phyloP scores from a whole-genome alignment of 1,140 invertebrate species.

The Drosophila murphyi region DNA sequence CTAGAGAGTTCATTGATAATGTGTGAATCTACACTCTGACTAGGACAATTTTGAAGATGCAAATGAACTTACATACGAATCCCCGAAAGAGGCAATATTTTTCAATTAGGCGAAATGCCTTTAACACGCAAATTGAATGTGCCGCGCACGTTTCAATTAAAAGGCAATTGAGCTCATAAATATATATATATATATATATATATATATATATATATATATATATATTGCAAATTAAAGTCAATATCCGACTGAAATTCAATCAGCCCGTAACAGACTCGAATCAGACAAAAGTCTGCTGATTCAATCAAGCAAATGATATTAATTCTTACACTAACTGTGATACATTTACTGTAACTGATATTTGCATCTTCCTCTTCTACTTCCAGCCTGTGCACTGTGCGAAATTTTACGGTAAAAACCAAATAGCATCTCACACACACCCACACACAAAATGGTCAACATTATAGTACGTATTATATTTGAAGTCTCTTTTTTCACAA shows the following conservation, averaged over 20 bases:
- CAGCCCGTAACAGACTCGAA: background rate
- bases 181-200: no score
- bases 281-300: constrained; percentile 47
- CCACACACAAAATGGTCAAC: constrained; percentile 74
- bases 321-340: constrained; percentile 27
- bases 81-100: background rate
- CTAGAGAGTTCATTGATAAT: constrained; percentile 46
- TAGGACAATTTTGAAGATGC: background rate
- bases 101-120: constrained; percentile 51
- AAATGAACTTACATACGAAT: constrained; percentile 49
- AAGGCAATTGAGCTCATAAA: constrained; percentile 44
- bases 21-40: constrained; percentile 50
- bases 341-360: constrained; percentile 23
- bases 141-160: constrained; percentile 71
- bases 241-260: constrained; percentile 17
- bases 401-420: constrained; percentile 14
- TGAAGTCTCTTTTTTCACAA: constrained; percentile 11
- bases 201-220: no score
- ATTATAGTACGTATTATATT: constrained; percentile 63
- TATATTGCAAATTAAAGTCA: constrained; percentile 39
- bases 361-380: constrained; percentile 7
- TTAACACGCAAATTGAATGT: constrained; percentile 53
- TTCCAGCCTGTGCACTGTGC: constrained; percentile 55
- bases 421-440: background rate
- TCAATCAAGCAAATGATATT: constrained; percentile 57